Base-by-base conservation (phyloP, 2,888 invertebrate genomes). In the Polia nebulosa region DNA sequence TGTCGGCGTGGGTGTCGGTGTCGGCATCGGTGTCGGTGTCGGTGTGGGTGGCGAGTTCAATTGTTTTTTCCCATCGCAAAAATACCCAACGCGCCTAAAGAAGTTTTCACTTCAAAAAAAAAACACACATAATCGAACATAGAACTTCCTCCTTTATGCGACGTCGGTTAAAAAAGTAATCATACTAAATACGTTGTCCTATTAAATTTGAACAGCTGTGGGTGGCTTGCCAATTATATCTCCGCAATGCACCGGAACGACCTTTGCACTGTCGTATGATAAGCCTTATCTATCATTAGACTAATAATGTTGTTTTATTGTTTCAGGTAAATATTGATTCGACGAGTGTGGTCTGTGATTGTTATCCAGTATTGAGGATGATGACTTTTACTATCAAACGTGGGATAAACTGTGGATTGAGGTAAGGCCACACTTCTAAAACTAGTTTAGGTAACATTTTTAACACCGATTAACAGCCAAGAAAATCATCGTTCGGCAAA, bases 281-380 rank as follows among this genome's bases (percentile, higher is more conserved):
- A 47, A 39, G 25, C 8, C 17, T 39, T 72, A 47, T 72, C 60
- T 59, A 29, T 32, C 9, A 8, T 20, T 32, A 32, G 6, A 45
- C 36, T 70, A 36, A 75, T 45, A 36, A 29, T 32, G 13, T 45
- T 25, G 11, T 70, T 77, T 36, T 11, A 22, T 79, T 76, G 69
- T 76, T 76, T n/a, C 76, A 76, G 76, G 76, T 76, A 76, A 76
- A 39, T 67, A 79, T 49, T 15, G 5, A 6, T 41, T 13, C 13
- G 3, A 36, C n/a, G 7, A 9, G 15, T 34, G 27, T 8, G 7
- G 15, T 55, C 34, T 20, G 4, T 15, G n/a, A 22, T 13, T 17
- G 39, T 2, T 41, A 5, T n/a, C 41, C 41, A n/a, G n/a, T 41
- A n/a, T 41, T 41, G 49, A 49, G 25, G 25, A 25, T 25, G 17